phyloP scores from a whole-genome alignment of 2,888 invertebrate species.

The Julus scandinavius region DNA sequence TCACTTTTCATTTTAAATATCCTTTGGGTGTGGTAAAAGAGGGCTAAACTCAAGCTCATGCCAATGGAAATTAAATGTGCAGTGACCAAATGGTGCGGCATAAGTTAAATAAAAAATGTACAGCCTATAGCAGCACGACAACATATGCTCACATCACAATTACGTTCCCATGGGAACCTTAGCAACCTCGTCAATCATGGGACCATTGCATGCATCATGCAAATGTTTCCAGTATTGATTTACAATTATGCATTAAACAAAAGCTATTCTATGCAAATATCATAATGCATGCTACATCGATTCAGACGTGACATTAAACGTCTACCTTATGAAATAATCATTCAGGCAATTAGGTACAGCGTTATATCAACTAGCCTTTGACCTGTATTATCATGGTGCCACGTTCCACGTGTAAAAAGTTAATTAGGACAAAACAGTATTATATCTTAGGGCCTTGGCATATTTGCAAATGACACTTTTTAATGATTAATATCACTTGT shows the following conservation, averaged over 20 bases:
- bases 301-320: neutral
- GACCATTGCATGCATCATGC: neutral
- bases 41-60: neutral
- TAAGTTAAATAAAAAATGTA: neutral
- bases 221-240: neutral
- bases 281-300: neutral
- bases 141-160: neutral
- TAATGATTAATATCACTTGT: neutral
- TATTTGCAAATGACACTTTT: neutral
- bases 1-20: neutral
- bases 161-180: conserved; percentile 19
- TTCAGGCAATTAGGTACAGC: neutral
- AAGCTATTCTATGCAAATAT: neutral
- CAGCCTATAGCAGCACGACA: neutral
- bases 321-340: neutral
- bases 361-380: neutral
- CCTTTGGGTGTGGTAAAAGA: neutral
- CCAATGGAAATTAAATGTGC: neutral
- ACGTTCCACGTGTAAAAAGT: neutral
- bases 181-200: neutral
- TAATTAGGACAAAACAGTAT: neutral
- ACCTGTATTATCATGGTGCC: neutral
- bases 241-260: neutral
- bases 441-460: neutral
- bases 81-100: neutral